Percentiles rank a stretch among this genome's conserved stretches.
Conservation (phyloP, 1,140 invertebrate genomes). For the Cyphomyrmex costatus region DNA sequence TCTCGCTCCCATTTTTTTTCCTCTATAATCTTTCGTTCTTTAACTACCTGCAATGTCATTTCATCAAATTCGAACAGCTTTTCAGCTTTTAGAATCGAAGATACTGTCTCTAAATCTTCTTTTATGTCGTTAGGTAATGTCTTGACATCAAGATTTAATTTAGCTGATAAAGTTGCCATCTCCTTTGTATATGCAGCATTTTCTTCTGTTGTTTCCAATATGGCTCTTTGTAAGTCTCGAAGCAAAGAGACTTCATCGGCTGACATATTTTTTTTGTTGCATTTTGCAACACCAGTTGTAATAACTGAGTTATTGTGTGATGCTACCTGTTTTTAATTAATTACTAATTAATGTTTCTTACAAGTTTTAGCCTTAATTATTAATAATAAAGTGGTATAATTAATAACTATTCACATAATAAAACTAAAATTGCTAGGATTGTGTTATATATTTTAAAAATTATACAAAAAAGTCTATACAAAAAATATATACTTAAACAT, state of each 20-base stretch:
- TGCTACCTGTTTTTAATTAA: conserved; percentile 15
- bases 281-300: conserved; percentile 4
- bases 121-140: conserved; percentile 76
- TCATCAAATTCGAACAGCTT: conserved; percentile 77
- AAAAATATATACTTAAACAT: no score
- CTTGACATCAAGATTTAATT: conserved; percentile 75
- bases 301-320: conserved; percentile 33
- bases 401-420: neutral
- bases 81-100: conserved; percentile 75
- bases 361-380: neutral
- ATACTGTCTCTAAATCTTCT: conserved; percentile 75
- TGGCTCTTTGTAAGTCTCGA: conserved; percentile 70
- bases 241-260: conserved; percentile 32
- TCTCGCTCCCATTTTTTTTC: conserved; percentile 74
- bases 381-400: neutral
- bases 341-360: neutral
- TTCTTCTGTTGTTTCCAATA: conserved; percentile 79
- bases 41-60: conserved; percentile 68
- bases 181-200: conserved; percentile 76
- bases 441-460: neutral
- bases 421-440: neutral
- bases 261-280: conserved; percentile 2
- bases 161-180: conserved; percentile 69
- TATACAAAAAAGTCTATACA: no score
- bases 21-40: conserved; percentile 74